Evolutionary conservation across 1,140 invertebrate species (phyloP).

Genomic region (Cephus cinctus): DNA sequence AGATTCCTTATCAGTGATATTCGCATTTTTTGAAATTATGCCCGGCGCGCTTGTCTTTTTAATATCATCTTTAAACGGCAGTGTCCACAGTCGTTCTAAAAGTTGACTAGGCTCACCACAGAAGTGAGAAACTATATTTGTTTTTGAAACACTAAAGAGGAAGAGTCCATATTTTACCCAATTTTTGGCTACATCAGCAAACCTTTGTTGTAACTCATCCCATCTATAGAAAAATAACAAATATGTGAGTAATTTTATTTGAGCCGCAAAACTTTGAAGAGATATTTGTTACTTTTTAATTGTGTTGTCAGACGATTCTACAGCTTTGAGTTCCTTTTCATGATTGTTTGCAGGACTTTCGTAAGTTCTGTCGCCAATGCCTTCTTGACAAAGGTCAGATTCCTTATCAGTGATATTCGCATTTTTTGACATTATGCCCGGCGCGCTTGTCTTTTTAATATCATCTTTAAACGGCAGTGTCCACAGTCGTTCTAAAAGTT

Average conservation of each 20-base stretch:
- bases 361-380: conserved; percentile 1
- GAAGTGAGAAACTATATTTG: conserved; percentile 45
- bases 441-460: background rate
- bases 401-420: background rate
- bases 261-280: too few relatives aligned
- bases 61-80: conserved; percentile 4
- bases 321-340: conserved; percentile 51
- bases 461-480: conserved; percentile 2
- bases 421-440: background rate
- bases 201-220: conserved; percentile 56
- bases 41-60: background rate
- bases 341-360: conserved; percentile 16
- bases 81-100: conserved; percentile 15
- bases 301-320: conserved; percentile 17
- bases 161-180: conserved; percentile 67
- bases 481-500: conserved; percentile 17
- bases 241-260: background rate
- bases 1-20: background rate
- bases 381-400: background rate
- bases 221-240: conserved; percentile 42
- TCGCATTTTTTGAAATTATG: background rate
- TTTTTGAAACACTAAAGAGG: conserved; percentile 60
- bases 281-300: background rate
- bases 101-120: conserved; percentile 34
- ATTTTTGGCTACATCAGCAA: conserved; percentile 62